Evolutionary conservation across 2,888 invertebrate species (phyloP).

Genomic region (Anaspis maculata): DNA sequence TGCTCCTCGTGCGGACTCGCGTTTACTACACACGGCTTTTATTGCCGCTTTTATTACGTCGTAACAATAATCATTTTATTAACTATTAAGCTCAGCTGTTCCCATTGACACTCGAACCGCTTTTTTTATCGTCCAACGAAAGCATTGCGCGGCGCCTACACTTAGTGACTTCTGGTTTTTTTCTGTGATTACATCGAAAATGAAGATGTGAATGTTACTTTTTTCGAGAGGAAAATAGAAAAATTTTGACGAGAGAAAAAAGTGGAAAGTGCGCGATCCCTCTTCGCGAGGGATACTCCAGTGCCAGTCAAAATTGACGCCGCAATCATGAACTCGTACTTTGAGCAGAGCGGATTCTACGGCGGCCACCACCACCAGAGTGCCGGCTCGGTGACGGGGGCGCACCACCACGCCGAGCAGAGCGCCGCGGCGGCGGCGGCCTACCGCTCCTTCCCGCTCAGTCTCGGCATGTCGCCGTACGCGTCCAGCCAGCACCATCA

Average conservation of each 20-base stretch:
- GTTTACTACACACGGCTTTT: conserved; percentile 31
- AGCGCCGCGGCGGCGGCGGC: conserved; percentile 61
- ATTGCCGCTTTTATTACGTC: conserved; percentile 37
- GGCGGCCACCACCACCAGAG: conserved; percentile 83
- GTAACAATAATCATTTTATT: conserved; percentile 42
- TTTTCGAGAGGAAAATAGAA: no score
- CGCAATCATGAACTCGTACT: conserved; percentile 85
- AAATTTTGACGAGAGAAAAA: no score
- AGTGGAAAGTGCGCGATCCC: conserved; percentile 21
- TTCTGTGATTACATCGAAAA: no score
- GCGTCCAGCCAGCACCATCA: conserved; percentile 60
- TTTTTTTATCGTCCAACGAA: no score
- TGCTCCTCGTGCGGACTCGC: conserved; percentile 36
- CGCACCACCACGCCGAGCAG: conserved; percentile 60
- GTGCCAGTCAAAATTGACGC: conserved; percentile 32
- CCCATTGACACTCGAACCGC: conserved; percentile 4
- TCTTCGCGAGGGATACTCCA: conserved; percentile 26
- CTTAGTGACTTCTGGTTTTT: conserved; percentile 5
- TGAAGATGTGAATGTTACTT: no score
- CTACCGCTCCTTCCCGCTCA: conserved; percentile 80
- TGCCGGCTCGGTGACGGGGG: conserved; percentile 53
- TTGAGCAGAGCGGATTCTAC: conserved; percentile 93
- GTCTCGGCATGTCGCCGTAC: conserved; percentile 79
- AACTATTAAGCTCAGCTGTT: conserved; percentile 20
- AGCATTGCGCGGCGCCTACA: no score